Base-by-base conservation (phyloP, 1,140 invertebrate species). In the Trichonephila clavipes region DNA sequence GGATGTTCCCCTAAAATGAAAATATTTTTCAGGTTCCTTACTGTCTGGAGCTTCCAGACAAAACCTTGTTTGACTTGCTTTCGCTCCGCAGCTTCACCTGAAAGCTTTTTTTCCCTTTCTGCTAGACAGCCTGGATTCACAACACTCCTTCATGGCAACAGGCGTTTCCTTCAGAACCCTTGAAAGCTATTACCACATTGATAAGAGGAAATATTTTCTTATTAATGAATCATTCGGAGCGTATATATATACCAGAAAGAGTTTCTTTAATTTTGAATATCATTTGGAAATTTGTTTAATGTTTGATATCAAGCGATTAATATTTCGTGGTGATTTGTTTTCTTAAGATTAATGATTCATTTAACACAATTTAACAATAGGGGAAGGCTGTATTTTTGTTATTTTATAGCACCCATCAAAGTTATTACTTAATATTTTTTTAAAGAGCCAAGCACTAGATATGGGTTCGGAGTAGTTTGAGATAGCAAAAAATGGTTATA, bases 31-130 rank as follows among this genome's bases (percentile, higher is more conserved):
- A 18, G 85, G 85, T 61, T 61, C 85, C 85, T 87, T 21, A 40
- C 85, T 64, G 85, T 87, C 85, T 87, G n/a, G 24, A 62, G 24
- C 85, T 87, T 40, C 85, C 61, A 87, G 85, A 87, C 85, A 87
- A 87, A 87, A 87, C 85, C 61, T 64, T 87, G 85, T 87, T 87
- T 87, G 58, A 18, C 24, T 19, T 64, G 59, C 82, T 58, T 58
- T 58, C 21, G 21, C 72, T 34, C 51, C 19, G 59, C 51, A 12
- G 51, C 51, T 51, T 51, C 51, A 51, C 1, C 10, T 7, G 83
- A 34, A 14, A 64, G 16, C 85, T 19, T 64, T 87, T 58, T 40
- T 61, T 87, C 21, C 28, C 16, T 87, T 34, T 40, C 59, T 18
- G 2, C 2, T 44, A 40, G 58, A 59, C 44, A 59, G 51, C 19